Evolutionary conservation across 2,797 vertebrate genomes (phyloP).

Genomic region (Eulemur coronatus): DNA sequence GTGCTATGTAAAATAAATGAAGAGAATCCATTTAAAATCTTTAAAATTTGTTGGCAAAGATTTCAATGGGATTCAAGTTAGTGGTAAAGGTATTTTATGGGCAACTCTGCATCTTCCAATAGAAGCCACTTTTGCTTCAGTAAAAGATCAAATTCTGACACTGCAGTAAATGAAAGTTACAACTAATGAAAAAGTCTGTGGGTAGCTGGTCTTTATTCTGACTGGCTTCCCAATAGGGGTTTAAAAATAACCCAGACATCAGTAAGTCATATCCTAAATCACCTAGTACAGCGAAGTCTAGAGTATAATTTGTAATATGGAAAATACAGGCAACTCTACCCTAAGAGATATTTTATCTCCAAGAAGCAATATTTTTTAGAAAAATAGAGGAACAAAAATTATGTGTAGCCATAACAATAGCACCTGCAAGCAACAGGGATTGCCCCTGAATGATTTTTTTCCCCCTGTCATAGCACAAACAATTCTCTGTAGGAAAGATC

Average conservation of each 20-base stretch:
- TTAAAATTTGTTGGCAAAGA: not conserved
- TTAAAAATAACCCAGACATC: not conserved
- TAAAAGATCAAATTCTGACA: not conserved
- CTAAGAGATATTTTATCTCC: not conserved
- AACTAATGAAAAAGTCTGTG: not conserved
- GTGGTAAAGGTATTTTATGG: not conserved
- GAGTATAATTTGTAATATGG: not conserved
- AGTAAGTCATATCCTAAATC: conserved; percentile 2
- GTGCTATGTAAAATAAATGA: not conserved
- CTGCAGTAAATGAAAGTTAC: not conserved
- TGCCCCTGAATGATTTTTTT: not conserved
- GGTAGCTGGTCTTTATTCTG: not conserved
- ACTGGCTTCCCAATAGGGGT: not conserved
- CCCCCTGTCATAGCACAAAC: not conserved
- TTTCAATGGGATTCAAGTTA: not conserved
- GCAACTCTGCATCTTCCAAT: not conserved
- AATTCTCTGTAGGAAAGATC: not conserved
- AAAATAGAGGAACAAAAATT: not conserved
- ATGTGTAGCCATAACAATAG: not conserved
- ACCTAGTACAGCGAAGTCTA: not conserved
- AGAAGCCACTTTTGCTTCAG: not conserved
- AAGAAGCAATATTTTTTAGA: not conserved
- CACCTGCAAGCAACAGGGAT: not conserved
- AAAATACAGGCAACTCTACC: not conserved
- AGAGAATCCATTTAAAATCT: not conserved